phyloP scores from a whole-genome alignment of 2,797 vertebrate species.

The Helostoma temminkii region DNA sequence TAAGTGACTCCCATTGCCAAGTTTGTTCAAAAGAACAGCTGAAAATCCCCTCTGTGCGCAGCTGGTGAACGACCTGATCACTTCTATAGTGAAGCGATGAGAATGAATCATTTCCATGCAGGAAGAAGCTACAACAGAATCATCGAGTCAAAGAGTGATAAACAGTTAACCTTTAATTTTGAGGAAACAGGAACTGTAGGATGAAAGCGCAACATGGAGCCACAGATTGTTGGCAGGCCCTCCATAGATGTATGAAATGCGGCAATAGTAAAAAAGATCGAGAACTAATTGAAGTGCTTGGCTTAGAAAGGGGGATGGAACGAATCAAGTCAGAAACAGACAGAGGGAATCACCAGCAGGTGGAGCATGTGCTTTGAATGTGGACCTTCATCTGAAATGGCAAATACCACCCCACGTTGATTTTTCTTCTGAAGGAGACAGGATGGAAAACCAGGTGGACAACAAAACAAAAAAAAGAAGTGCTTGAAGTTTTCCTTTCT shows the following conservation, averaged over 20 bases:
- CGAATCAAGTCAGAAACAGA: constrained; percentile 26
- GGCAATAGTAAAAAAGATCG: not conserved
- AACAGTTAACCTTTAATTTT: not conserved
- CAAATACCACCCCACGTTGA: constrained; percentile 21
- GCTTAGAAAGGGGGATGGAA: constrained; percentile 38
- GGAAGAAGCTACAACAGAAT: constrained; percentile 15
- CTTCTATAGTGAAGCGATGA: not conserved
- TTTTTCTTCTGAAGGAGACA: constrained; percentile 17
- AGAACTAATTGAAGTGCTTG: constrained; percentile 28
- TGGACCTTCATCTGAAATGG: constrained; percentile 57
- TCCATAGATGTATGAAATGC: constrained; percentile 22
- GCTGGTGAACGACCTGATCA: constrained; percentile 11
- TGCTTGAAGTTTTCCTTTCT: constrained; percentile 23
- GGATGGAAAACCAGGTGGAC: constrained; percentile 23
- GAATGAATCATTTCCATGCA: constrained; percentile 16
- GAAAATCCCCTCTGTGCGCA: constrained; percentile 21
- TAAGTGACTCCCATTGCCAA: constrained; percentile 40
- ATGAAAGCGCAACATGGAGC: not conserved
- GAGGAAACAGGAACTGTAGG: constrained; percentile 1
- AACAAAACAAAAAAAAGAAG: not conserved
- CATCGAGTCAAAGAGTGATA: constrained; percentile 4
- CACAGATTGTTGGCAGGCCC: constrained; percentile 7
- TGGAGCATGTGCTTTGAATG: constrained; percentile 45
- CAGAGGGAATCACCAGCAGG: constrained; percentile 45
- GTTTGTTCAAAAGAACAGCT: constrained; percentile 35